Evolutionary conservation across 1,140 invertebrate species (phyloP), one percentile per base, ranked within the genome.

Genomic region (Babylonia areolata): DNA sequence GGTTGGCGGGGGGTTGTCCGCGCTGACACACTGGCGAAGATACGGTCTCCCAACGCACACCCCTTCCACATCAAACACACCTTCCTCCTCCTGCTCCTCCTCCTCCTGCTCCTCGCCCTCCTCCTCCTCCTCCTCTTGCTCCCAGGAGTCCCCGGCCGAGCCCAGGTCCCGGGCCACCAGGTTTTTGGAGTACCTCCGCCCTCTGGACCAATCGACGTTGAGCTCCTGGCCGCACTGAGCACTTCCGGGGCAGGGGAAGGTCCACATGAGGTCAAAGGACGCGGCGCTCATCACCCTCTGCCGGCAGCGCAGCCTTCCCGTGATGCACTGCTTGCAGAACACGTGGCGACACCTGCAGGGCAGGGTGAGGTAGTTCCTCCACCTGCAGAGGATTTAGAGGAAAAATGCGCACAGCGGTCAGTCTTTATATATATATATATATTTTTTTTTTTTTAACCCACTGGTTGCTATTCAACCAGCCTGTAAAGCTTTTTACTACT

Each of bases 241-340:
- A 46, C 40, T 58, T 73, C 82, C 82, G 37, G 82, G 82, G 82
- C 82, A 84, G 6, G 82, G 82, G 69, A 84, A 84, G 40, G 82
- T 84, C 82, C 82, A 84, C 82, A 84, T 84, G 82, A 84, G 82
- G 69, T 84, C 69, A 73, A 84, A 84, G 37, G 64, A 42, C 82
- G 40, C 40, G 37, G 82, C 64, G 35, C n/a, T 42, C 64, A 84
- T 33, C 2, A 84, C 82, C 39, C 69, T 73, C 82, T 84, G 82
- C 9, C 82, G 82, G 9, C 64, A 73, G n/a, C 42, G n/a, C 82
- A 84, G 82, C 12, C 82, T 35, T 46, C 40, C 82, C n/a, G 64
- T 84, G 64, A 84, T 73, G 69, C 82, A 84, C 12, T 84, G 35
- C 82, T 84, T 84, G 64, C 82, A 84, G 40, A 84, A 84, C 39